Conservation (phyloP, 2,113 vertebrate genomes). For the Ophiodon elongatus region DNA sequence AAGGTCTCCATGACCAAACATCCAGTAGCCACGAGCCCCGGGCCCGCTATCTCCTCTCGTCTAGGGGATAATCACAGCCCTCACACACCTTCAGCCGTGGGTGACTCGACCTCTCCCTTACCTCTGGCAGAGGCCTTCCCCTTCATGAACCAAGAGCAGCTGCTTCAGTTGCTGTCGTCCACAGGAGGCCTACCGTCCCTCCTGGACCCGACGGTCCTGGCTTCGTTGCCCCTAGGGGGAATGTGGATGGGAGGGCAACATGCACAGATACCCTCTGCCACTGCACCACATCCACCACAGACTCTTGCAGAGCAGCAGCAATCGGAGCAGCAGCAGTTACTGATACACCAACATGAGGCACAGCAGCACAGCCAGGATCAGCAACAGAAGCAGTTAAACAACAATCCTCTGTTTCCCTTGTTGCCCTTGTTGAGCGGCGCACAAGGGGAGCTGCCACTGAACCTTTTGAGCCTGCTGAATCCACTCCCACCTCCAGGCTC, state of each 20-base stretch:
- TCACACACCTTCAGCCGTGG: constrained; percentile 51
- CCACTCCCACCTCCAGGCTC: constrained; percentile 65
- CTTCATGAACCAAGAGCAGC: constrained; percentile 91
- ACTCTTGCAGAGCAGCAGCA: constrained; percentile 76
- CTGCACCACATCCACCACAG: constrained; percentile 61
- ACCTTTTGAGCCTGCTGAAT: constrained; percentile 83
- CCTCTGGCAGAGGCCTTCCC: constrained; percentile 88
- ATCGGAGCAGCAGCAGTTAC: constrained; percentile 67
- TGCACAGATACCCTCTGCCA: constrained; percentile 60
- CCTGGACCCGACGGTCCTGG: constrained; percentile 81
- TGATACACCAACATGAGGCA: constrained; percentile 78
- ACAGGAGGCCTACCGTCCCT: constrained; percentile 82
- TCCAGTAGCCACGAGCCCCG: constrained; percentile 79
- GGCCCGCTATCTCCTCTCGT: constrained; percentile 64
- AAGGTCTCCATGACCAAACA: constrained; percentile 65
- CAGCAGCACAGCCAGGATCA: constrained; percentile 79
- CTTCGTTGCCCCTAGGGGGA: constrained; percentile 85
- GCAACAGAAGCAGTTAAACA: constrained; percentile 74
- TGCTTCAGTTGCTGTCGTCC: constrained; percentile 87
- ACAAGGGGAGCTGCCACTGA: constrained; percentile 87
- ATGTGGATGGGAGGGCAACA: constrained; percentile 81
- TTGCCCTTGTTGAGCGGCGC: constrained; percentile 80
- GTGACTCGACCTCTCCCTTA: constrained; percentile 70
- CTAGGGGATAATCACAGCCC: constrained; percentile 61
- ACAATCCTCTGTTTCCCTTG: constrained; percentile 74